Percentiles rank a stretch among this genome's conserved stretches.
phyloP scores from a whole-genome alignment of 2,113 vertebrate species.

The Grammomys dolichurus region DNA sequence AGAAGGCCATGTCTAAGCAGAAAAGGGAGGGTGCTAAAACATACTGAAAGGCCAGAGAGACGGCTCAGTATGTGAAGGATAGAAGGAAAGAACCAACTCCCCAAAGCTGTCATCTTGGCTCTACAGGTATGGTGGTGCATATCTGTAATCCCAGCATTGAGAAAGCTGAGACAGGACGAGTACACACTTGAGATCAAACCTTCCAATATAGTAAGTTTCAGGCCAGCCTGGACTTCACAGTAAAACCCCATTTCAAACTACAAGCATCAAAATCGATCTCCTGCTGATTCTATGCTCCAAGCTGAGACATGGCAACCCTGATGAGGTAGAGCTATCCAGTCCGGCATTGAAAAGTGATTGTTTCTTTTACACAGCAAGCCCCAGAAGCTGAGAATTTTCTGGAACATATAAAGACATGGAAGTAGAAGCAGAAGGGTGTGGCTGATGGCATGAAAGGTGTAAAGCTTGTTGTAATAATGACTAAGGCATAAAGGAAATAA shows the following conservation, averaged over 20 bases:
- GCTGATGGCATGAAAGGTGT: background rate
- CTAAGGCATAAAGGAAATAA: conserved; percentile 35
- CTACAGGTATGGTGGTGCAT: background rate
- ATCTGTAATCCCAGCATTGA: background rate
- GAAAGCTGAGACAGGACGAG: background rate
- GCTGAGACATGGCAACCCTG: no score
- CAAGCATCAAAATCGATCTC: no score
- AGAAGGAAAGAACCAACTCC: background rate
- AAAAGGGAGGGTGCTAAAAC: background rate
- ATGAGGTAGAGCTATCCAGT: background rate
- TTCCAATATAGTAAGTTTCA: background rate
- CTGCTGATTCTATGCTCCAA: background rate
- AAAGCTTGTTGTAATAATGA: background rate
- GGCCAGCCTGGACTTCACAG: background rate
- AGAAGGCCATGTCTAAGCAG: background rate
- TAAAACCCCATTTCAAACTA: background rate
- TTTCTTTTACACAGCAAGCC: background rate
- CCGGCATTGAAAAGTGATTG: background rate
- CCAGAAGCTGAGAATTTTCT: background rate
- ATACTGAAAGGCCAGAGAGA: background rate
- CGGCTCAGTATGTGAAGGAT: background rate
- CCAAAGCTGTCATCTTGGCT: background rate
- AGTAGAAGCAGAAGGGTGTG: background rate
- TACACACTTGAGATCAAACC: background rate
- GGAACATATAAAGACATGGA: background rate